Conservation (phyloP, 1,140 invertebrate species). For the Nasonia longicornis region DNA sequence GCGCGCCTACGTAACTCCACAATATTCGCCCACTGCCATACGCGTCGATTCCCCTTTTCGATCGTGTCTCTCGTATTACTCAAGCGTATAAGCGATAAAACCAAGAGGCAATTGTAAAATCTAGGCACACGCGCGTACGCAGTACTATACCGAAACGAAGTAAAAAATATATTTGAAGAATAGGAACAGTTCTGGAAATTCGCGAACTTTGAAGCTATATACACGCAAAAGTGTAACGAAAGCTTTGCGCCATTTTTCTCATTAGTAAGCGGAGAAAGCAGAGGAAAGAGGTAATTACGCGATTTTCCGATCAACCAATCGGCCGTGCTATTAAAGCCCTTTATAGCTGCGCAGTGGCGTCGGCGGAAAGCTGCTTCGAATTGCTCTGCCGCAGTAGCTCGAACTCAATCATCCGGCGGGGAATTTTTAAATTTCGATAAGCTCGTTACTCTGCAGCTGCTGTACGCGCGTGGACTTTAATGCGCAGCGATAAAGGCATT, state of each 20-base stretch:
- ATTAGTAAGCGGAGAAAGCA: neutral
- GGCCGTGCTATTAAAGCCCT: constrained; percentile 10
- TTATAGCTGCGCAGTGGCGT: constrained; percentile 1
- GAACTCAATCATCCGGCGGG: constrained; percentile 24
- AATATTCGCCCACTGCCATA: neutral
- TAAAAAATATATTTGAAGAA: neutral
- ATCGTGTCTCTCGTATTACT: neutral
- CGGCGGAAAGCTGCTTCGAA: constrained; percentile 19
- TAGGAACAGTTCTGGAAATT: neutral
- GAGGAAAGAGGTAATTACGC: constrained; percentile 31
- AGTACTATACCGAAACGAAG: neutral
- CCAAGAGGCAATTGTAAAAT: neutral
- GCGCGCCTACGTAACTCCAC: neutral
- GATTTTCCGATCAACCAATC: constrained; percentile 32
- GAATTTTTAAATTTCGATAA: constrained; percentile 34
- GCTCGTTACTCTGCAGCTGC: constrained; percentile 2
- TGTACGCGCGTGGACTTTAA: neutral
- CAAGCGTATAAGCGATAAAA: neutral
- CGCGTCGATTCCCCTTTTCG: neutral
- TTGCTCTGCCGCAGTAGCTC: neutral
- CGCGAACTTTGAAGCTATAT: no score
- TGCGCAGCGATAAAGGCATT: neutral
- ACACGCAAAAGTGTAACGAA: neutral
- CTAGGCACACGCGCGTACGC: neutral
- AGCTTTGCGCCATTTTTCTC: neutral